These are phyloP conservation scores for Sebastes cheni DNA, from an alignment of 2,797 vertebrate genomes.

Conservation along the genomic window DNA sequence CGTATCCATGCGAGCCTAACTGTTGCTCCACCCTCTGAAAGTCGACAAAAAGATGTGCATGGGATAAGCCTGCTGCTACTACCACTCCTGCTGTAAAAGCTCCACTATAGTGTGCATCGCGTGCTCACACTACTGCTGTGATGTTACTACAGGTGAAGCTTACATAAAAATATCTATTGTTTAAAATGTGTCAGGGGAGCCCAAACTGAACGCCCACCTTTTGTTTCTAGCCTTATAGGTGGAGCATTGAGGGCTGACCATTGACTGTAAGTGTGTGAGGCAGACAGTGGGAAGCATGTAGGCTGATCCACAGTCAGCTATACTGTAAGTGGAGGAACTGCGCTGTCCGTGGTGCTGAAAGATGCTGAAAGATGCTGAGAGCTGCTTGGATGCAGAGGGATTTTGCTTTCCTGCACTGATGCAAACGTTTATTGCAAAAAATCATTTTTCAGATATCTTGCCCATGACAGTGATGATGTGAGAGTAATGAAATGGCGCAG, in stretches of 20 bases:
- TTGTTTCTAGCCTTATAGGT: conserved; percentile 33
- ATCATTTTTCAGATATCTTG: background rate
- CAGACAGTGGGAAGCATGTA: conserved; percentile 31
- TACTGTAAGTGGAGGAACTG: conserved; percentile 2
- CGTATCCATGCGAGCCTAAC: conserved; percentile 27
- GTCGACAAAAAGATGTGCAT: conserved; percentile 21
- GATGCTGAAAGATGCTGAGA: conserved; percentile 45
- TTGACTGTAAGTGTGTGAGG: conserved; percentile 43
- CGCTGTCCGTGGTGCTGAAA: conserved; percentile 79
- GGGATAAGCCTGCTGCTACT: conserved; percentile 16
- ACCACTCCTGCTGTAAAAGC: background rate
- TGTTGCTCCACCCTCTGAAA: conserved; percentile 63
- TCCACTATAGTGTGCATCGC: background rate
- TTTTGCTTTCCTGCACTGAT: background rate
- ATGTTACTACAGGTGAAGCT: background rate
- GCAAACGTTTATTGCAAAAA: background rate
- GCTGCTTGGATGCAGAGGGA: background rate
- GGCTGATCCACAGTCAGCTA: conserved; percentile 13
- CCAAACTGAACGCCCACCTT: conserved; percentile 50
- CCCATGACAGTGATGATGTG: background rate
- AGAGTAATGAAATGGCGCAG: conserved; percentile 17
- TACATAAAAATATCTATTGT: background rate
- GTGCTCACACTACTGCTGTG: conserved; percentile 8
- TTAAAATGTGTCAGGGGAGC: background rate
- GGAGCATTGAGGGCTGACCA: conserved; percentile 25